These are phyloP conservation scores for Abrostola triplasia DNA, from an alignment of 2,888 invertebrate species.

Conservation along the genomic window DNA sequence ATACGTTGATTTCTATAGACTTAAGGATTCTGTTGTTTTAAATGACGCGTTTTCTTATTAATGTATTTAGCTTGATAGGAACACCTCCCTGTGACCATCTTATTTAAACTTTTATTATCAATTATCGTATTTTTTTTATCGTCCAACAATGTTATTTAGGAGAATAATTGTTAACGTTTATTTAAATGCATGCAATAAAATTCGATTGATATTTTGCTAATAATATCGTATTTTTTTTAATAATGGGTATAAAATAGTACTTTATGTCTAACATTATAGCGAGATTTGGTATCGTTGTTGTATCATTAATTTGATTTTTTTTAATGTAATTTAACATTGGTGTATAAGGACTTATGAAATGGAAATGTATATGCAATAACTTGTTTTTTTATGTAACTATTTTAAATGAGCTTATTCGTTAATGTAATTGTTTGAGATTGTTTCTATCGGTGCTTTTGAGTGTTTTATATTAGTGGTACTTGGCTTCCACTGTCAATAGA, in stretches of 20 bases:
- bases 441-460: slow-evolving; percentile 56
- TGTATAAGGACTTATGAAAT: slow-evolving; percentile 66
- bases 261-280: slow-evolving; percentile 77
- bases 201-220: slow-evolving; percentile 84
- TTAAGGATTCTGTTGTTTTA: slow-evolving; percentile 82
- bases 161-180: slow-evolving; percentile 78
- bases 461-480: slow-evolving; percentile 43
- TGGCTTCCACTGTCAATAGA: slow-evolving; percentile 8
- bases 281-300: slow-evolving; percentile 78
- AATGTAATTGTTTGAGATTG: slow-evolving; percentile 52
- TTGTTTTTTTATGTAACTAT: slow-evolving; percentile 62
- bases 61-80: slow-evolving; percentile 53
- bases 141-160: slow-evolving; percentile 81
- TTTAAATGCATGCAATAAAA: slow-evolving; percentile 85
- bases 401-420: slow-evolving; percentile 62
- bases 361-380: slow-evolving; percentile 75
- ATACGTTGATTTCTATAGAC: slow-evolving; percentile 87
- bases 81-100: slow-evolving; percentile 55
- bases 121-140: slow-evolving; percentile 61
- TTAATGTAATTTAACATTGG: slow-evolving; percentile 77
- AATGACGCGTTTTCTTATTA: slow-evolving; percentile 71
- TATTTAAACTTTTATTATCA: slow-evolving; percentile 54
- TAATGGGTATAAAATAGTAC: slow-evolving; percentile 68
- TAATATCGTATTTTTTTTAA: slow-evolving; percentile 68
- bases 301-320: slow-evolving; percentile 71